phyloP scores from a whole-genome alignment of 2,797 vertebrate genomes.

The Hoplostethus mediterraneus region DNA sequence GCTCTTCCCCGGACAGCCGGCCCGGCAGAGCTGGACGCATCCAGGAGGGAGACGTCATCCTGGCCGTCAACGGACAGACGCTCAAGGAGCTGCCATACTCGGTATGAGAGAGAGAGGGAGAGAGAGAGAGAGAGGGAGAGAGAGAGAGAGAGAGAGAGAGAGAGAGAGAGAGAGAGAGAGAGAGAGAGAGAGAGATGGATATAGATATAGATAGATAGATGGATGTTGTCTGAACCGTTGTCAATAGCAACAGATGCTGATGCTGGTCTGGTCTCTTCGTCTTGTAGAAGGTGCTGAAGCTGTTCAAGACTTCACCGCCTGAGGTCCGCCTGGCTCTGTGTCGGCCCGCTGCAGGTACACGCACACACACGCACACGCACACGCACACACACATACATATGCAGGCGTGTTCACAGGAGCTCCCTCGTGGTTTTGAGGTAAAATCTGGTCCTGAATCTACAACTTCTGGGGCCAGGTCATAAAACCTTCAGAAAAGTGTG shows the following conservation, averaged over 20 bases:
- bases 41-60: slow-evolving; percentile 88
- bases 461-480: no score
- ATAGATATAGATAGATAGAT: no score
- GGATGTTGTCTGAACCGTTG: no score
- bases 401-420: no score
- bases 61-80: slow-evolving; percentile 89
- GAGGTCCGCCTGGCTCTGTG: slow-evolving; percentile 88
- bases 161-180: no score
- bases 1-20: slow-evolving; percentile 91
- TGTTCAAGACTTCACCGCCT: slow-evolving; percentile 84
- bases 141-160: no score
- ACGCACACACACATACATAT: slow-evolving; percentile 5
- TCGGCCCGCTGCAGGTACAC: slow-evolving; percentile 83
- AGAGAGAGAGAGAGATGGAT: no score
- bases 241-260: no score
- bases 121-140: no score
- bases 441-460: no score
- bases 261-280: slow-evolving; percentile 1
- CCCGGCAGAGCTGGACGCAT: slow-evolving; percentile 87
- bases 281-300: slow-evolving; percentile 87
- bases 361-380: slow-evolving; percentile 11
- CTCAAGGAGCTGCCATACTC: slow-evolving; percentile 88
- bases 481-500: no score
- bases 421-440: no score
- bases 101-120: slow-evolving; percentile 67